Base-by-base conservation (phyloP, 2,113 vertebrate species). In the Colaptes auratus region DNA sequence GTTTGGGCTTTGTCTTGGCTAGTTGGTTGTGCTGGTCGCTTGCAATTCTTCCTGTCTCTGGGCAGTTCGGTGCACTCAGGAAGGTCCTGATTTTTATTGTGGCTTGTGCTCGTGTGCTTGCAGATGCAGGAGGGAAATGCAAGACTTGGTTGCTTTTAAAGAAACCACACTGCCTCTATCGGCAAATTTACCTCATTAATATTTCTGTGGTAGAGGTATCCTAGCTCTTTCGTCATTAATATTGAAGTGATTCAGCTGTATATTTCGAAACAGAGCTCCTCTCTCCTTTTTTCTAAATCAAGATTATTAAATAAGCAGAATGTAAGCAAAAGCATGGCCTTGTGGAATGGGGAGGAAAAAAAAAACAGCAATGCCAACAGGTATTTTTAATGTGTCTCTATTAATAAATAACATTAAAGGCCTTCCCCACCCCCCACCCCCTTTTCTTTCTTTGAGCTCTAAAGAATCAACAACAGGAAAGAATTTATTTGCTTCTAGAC, bases 321-420 rank as follows among this genome's bases (percentile, higher is more conserved):
- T 17, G 16, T 13, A 71, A 66, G 56, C 42, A 82, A 87, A 87
- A 64, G 4, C 50, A 6, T 19, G 8, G 4, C 44, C 74, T 84
- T 82, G 25, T 44, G 55, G 63, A 74, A 8, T 56, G 12, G 27
- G 18, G n/a, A 80, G 9, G 12, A 86, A 91, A 87, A 74, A 86
- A 91, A 87, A 74, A 71, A 4, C 30, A 61, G 31, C 17, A 12
- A 88, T 78, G 61, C 48, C 53, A 92, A 55, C 14, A 69, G 20
- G 20, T 88, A 72, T 72, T 88, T 89, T 94, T 72, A 84, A 88
- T 27, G 4, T 4, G 10, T 20, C 86, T 25, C 94, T 95, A 96
- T 94, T 94, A 90, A 82, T n/a, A 90, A 93, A 90, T 53, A 71
- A 81, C 48, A 65, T n/a, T n/a, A 69, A 86, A 83, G 11, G 12